Conservation (phyloP, 2,888 invertebrate species). For the Cheilosia variabilis region DNA sequence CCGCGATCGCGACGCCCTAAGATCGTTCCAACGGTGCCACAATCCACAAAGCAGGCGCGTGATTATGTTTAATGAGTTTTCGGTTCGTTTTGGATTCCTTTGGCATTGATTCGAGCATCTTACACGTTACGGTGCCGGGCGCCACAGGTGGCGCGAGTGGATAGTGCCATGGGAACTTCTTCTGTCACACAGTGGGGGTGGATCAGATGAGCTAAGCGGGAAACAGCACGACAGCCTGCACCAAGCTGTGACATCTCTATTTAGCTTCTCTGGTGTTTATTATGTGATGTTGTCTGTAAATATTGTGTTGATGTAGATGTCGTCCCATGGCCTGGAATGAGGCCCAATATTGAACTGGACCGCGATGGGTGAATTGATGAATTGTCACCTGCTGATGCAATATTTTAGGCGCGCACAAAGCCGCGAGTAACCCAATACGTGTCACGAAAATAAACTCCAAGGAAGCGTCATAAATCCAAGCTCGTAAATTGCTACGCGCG, state of each 20-base stretch:
- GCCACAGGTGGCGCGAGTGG: slow-evolving; percentile 67
- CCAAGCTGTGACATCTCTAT: slow-evolving; percentile 75
- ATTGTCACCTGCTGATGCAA: too few relatives aligned
- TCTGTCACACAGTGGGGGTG: slow-evolving; percentile 75
- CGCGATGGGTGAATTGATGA: not conserved
- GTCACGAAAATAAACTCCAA: not conserved
- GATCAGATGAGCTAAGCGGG: slow-evolving; percentile 56
- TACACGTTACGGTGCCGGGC: slow-evolving; percentile 57
- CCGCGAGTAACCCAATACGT: slow-evolving; percentile 2
- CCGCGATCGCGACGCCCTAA: slow-evolving; percentile 55
- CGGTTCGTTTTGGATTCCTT: slow-evolving; percentile 61
- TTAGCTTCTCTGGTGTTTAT: slow-evolving; percentile 71
- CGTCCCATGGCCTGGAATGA: not conserved
- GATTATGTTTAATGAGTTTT: slow-evolving; percentile 76
- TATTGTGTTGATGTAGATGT: slow-evolving; percentile 74
- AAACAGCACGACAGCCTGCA: slow-evolving; percentile 58
- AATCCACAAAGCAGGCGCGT: slow-evolving; percentile 64
- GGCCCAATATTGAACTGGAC: not conserved
- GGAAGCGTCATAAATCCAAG: slow-evolving; percentile 43
- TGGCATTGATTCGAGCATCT: slow-evolving; percentile 49
- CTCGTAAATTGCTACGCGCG: slow-evolving; percentile 47
- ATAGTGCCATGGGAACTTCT: slow-evolving; percentile 72
- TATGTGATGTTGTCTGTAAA: slow-evolving; percentile 74
- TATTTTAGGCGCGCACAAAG: not conserved
- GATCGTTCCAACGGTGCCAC: slow-evolving; percentile 60